Conservation (phyloP, 2,797 vertebrate species). For the Fistularia commersonii region DNA sequence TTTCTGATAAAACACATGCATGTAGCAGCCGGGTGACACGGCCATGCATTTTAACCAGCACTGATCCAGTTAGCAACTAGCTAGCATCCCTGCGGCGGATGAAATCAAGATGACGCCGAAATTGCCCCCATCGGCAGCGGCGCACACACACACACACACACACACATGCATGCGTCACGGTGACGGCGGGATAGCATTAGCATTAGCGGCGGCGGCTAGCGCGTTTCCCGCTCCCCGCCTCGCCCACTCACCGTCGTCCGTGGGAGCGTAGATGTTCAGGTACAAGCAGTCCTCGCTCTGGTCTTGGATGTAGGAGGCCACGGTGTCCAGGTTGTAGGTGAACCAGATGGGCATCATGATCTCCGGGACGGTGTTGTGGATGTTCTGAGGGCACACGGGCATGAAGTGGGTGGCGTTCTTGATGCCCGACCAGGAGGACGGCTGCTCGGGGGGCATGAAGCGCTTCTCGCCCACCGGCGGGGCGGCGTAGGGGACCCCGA, state of each 20-base stretch:
- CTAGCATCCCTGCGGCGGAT: no score
- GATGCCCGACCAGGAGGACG: constrained; percentile 85
- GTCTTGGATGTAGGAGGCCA: constrained; percentile 88
- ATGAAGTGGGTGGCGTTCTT: constrained; percentile 88
- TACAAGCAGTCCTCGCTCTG: constrained; percentile 92
- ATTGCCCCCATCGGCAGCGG: neutral
- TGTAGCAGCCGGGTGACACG: no score
- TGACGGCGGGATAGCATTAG: no score
- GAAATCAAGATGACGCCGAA: no score
- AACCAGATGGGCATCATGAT: constrained; percentile 95
- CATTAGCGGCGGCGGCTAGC: no score
- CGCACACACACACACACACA: constrained; percentile 7
- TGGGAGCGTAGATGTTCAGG: constrained; percentile 89
- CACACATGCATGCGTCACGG: constrained; percentile 11
- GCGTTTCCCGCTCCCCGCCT: no score
- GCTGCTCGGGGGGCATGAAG: constrained; percentile 87
- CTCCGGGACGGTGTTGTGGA: constrained; percentile 86
- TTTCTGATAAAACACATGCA: no score
- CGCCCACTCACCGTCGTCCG: constrained; percentile 82
- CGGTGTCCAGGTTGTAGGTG: constrained; percentile 90
- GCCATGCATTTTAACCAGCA: no score
- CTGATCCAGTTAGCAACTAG: no score
- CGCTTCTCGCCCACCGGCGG: constrained; percentile 85
- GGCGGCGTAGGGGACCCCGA: constrained; percentile 87
- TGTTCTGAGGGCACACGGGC: constrained; percentile 90